Evolutionary conservation across 1,140 invertebrate species (phyloP).

Genomic region (Dermatophagoides farinae): DNA sequence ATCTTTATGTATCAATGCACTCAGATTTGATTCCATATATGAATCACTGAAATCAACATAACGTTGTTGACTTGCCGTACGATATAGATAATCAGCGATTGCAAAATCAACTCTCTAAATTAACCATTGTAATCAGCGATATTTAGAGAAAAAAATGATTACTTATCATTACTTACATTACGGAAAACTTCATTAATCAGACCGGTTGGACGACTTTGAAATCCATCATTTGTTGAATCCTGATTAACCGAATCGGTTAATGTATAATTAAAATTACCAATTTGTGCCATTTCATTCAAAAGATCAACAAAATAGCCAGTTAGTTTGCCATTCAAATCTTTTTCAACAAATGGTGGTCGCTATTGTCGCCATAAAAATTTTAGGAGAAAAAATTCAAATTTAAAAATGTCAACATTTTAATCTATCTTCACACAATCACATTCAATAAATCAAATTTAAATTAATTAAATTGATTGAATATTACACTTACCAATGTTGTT

Average conservation of each 20-base stretch:
- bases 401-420: no score
- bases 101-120: neutral
- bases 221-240: neutral
- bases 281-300: neutral
- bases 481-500: neutral
- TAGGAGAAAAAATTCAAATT: no score
- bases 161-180: neutral
- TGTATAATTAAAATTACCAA: constrained; percentile 4
- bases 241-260: neutral
- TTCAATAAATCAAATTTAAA: no score
- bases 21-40: neutral
- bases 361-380: neutral
- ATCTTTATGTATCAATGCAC: neutral
- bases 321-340: neutral
- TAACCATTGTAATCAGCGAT: neutral
- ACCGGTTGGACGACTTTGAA: neutral
- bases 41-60: neutral
- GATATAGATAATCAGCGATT: neutral
- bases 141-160: neutral
- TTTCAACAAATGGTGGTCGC: neutral
- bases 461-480: no score
- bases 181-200: neutral
- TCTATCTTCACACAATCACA: no score
- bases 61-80: neutral
- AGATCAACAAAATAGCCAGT: neutral